phyloP scores from a whole-genome alignment of 2,113 vertebrate species.

The Anser cygnoides region DNA sequence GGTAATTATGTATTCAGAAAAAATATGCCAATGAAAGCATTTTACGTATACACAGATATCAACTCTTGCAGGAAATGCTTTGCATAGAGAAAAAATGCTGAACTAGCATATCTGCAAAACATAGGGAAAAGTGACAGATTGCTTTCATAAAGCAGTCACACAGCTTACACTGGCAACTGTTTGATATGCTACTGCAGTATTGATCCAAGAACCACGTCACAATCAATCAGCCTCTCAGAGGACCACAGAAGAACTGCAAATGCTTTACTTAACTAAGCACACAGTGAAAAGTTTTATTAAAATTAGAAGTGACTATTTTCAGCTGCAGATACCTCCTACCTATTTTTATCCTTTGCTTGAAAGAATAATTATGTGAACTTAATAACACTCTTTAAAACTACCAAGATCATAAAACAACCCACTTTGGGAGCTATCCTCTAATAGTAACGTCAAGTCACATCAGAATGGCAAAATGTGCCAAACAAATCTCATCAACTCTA shows the following conservation, averaged over 20 bases:
- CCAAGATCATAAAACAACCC: not conserved
- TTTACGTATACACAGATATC: not conserved
- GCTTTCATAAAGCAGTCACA: not conserved
- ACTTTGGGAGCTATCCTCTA: not conserved
- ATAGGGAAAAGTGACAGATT: not conserved
- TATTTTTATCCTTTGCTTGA: constrained; percentile 3
- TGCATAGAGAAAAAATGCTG: not conserved
- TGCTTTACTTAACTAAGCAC: constrained; percentile 47
- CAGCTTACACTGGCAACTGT: not conserved
- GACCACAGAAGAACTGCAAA: constrained; percentile 20
- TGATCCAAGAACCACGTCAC: constrained; percentile 21
- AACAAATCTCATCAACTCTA: not conserved
- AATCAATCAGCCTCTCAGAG: constrained; percentile 30
- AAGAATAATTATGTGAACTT: not conserved
- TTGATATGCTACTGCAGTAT: constrained; percentile 14
- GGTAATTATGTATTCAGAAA: not conserved
- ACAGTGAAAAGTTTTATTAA: constrained; percentile 25
- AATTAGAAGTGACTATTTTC: not conserved
- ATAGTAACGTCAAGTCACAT: not conserved
- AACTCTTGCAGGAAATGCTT: not conserved
- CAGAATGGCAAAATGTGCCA: not conserved
- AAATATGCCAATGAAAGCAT: not conserved
- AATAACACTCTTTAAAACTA: not conserved
- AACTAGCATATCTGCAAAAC: constrained; percentile 29
- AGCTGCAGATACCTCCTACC: not conserved